phyloP scores from a whole-genome alignment of 2,888 invertebrate species.

The Caenorhabditis sp. region DNA sequence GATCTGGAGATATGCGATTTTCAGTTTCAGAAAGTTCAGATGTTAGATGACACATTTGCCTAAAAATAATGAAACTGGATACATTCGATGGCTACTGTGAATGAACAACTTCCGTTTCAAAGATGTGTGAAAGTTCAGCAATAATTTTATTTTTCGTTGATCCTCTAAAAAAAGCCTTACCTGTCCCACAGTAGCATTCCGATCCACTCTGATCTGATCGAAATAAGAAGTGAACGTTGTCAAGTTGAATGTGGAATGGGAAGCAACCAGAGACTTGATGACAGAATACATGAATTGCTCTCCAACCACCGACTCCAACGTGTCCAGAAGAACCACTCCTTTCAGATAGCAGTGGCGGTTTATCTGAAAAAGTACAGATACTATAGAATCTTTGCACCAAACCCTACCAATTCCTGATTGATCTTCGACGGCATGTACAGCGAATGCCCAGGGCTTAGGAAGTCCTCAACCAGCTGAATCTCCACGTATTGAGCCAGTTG shows the following conservation, averaged over 20 bases:
- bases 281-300: constrained; percentile 74
- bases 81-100: too few species aligned
- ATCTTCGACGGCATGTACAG: constrained; percentile 71
- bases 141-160: too few species aligned
- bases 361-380: constrained; percentile 76
- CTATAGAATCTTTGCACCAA: background rate
- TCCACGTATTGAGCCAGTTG: constrained; percentile 79
- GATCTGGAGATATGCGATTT: constrained; percentile 55
- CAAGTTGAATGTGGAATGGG: constrained; percentile 67
- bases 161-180: too few species aligned
- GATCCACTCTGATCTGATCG: constrained; percentile 65
- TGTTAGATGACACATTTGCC: too few species aligned
- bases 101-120: too few species aligned
- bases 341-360: constrained; percentile 79
- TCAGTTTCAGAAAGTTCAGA: constrained; percentile 2
- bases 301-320: constrained; percentile 77
- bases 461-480: constrained; percentile 80
- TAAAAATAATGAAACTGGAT: too few species aligned
- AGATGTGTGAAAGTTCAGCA: too few species aligned
- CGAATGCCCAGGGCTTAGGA: constrained; percentile 75
- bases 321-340: constrained; percentile 79
- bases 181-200: constrained; percentile 71
- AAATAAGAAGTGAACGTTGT: constrained; percentile 70
- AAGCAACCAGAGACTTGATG: constrained; percentile 66
- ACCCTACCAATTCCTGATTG: constrained; percentile 65